phyloP scores from a whole-genome alignment of 2,888 invertebrate genomes.

The Oxyscelio sp. region DNA sequence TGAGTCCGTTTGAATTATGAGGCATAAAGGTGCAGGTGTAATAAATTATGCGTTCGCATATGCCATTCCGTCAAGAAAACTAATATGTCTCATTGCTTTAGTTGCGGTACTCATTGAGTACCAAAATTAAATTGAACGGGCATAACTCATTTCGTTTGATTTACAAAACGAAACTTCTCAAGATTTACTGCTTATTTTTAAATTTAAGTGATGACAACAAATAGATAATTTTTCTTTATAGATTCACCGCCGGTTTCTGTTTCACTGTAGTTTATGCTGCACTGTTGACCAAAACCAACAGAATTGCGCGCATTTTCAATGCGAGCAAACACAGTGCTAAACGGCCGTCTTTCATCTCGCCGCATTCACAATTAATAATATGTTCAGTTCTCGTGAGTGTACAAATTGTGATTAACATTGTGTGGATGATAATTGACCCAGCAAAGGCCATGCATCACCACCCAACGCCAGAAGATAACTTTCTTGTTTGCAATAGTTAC shows the following conservation, averaged over 20 bases:
- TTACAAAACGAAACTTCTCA: too few relatives aligned
- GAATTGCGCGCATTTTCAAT: slow-evolving; percentile 98
- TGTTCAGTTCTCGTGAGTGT: slow-evolving; percentile 96
- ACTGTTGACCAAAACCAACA: slow-evolving; percentile 98
- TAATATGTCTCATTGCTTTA: slow-evolving; percentile 28
- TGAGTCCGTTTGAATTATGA: too few relatives aligned
- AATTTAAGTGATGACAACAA: neutral
- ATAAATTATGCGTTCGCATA: slow-evolving; percentile 43
- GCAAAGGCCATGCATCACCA: slow-evolving; percentile 97
- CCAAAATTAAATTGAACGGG: neutral
- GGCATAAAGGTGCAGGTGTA: slow-evolving; percentile 53
- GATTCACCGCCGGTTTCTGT: slow-evolving; percentile 97
- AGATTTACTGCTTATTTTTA: too few relatives aligned
- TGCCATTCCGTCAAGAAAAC: slow-evolving; percentile 32
- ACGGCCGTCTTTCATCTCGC: slow-evolving; percentile 97
- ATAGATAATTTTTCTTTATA: slow-evolving; percentile 84
- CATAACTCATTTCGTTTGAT: too few relatives aligned
- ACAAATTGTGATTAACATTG: slow-evolving; percentile 96
- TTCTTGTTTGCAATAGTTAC: slow-evolving; percentile 97
- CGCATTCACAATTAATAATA: slow-evolving; percentile 96
- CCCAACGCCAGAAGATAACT: slow-evolving; percentile 97
- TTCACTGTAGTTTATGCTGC: slow-evolving; percentile 99
- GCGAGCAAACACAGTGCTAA: slow-evolving; percentile 98
- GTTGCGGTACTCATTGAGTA: neutral
- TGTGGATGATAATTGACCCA: slow-evolving; percentile 97